Evolutionary conservation across 2,888 invertebrate species (phyloP).

Genomic region (Acrocyrtus sp.): DNA sequence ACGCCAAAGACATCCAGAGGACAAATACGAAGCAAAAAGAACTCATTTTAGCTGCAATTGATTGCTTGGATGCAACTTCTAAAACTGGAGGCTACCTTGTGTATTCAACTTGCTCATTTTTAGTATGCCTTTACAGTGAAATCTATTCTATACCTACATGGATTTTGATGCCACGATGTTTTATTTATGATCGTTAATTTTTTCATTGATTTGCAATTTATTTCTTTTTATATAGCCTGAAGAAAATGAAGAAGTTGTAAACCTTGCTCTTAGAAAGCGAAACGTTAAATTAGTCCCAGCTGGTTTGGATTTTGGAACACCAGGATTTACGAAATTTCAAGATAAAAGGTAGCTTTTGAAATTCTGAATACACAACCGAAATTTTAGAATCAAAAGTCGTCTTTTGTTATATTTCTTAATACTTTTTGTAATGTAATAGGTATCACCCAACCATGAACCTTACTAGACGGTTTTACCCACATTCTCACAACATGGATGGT

Average conservation of each 20-base stretch:
- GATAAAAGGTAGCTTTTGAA: conserved; percentile 68
- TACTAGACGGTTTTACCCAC: conserved; percentile 94
- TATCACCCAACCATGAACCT: conserved; percentile 92
- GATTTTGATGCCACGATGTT: background rate
- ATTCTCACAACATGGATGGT: conserved; percentile 99
- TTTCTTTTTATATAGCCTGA: conserved; percentile 77
- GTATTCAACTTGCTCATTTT: conserved; percentile 97
- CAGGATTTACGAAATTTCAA: conserved; percentile 91
- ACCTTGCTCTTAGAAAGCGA: conserved; percentile 92
- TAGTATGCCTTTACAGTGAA: conserved; percentile 69
- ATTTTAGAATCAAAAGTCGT: too few relatives aligned
- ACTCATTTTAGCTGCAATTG: conserved; percentile 94
- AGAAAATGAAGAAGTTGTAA: conserved; percentile 98
- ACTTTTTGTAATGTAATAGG: conserved; percentile 66
- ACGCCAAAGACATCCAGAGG: conserved; percentile 87
- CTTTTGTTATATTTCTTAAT: background rate
- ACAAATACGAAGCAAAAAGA: conserved; percentile 94
- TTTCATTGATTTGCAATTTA: conserved; percentile 2
- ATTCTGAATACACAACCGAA: too few relatives aligned
- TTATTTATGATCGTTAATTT: conserved; percentile 3
- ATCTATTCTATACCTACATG: background rate
- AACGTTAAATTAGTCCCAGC: conserved; percentile 91
- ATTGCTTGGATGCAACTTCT: conserved; percentile 92
- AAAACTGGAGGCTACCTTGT: conserved; percentile 94
- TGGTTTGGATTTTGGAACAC: conserved; percentile 93